phyloP scores from a whole-genome alignment of 1,140 invertebrate genomes.

The Scaptomyza hsui region DNA sequence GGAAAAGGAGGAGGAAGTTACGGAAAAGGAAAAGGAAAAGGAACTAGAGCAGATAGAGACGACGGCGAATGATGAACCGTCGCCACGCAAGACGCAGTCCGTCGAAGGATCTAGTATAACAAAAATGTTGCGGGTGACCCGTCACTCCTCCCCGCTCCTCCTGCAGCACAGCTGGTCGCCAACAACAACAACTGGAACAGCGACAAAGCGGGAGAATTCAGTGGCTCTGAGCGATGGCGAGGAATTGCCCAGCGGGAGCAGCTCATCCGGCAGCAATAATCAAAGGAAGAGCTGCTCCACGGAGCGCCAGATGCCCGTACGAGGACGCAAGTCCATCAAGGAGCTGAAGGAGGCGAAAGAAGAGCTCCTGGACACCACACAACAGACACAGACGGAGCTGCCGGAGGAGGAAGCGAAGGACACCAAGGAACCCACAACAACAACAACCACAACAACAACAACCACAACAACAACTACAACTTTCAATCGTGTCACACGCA shows the following conservation, averaged over 20 bases:
- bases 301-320: constrained; percentile 54
- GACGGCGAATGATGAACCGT: background rate
- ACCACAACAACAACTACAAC: constrained; percentile 40
- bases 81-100: constrained; percentile 8
- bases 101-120: constrained; percentile 15
- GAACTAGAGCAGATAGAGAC: constrained; percentile 3
- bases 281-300: constrained; percentile 56
- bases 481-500: constrained; percentile 74
- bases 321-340: constrained; percentile 80
- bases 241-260: constrained; percentile 29
- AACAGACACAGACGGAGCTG: constrained; percentile 25
- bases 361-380: constrained; percentile 48
- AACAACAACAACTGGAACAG: constrained; percentile 21
- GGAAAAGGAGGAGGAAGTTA: too few relatives aligned
- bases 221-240: constrained; percentile 36
- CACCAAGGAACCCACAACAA: constrained; percentile 16
- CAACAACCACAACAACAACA: constrained; percentile 9
- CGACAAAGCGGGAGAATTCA: too few relatives aligned
- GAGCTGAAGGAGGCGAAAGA: constrained; percentile 74
- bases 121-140: constrained; percentile 58
- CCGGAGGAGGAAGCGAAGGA: constrained; percentile 55
- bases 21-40: constrained; percentile 6
- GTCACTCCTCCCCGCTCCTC: constrained; percentile 70
- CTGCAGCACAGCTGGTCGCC: constrained; percentile 45
- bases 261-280: background rate